Evolutionary conservation across 2,113 vertebrate species (phyloP).

Genomic region (Artemisiospiza belli): DNA sequence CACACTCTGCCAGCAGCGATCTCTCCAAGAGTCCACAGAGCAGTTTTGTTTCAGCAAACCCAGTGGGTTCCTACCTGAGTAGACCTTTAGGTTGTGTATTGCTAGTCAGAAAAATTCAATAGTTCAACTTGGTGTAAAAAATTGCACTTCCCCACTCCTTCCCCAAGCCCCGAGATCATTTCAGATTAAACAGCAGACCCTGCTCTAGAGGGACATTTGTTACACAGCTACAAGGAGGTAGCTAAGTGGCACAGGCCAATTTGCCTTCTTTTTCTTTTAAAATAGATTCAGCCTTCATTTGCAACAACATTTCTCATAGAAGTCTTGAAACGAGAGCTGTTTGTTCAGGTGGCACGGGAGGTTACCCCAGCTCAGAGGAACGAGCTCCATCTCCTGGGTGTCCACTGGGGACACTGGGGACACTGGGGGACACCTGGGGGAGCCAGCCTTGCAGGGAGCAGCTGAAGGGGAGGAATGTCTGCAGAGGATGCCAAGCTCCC

Average conservation of each 20-base stretch:
- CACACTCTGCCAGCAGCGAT: not conserved
- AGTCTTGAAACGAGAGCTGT: not conserved
- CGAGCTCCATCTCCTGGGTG: not conserved
- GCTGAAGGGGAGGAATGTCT: not conserved
- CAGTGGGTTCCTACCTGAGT: slow-evolving; percentile 66
- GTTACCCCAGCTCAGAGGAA: not conserved
- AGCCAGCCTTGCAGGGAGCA: slow-evolving; percentile 1
- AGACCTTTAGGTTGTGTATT: slow-evolving; percentile 54
- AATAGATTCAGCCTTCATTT: slow-evolving; percentile 14
- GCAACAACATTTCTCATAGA: not conserved
- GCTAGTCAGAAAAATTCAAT: slow-evolving; percentile 35
- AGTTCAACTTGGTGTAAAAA: slow-evolving; percentile 3
- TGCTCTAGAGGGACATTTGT: slow-evolving; percentile 1
- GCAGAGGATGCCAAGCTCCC: not conserved
- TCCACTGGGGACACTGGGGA: not conserved
- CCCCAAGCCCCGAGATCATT: not conserved
- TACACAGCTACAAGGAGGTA: slow-evolving; percentile 53
- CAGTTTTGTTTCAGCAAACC: slow-evolving; percentile 36
- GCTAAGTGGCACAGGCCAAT: slow-evolving; percentile 11
- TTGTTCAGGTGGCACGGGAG: not conserved
- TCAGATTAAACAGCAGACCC: slow-evolving; percentile 20
- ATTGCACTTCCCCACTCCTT: slow-evolving; percentile 68
- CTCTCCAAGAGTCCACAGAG: not conserved
- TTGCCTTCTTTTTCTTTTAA: not conserved
- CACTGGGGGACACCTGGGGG: not conserved